Percentiles rank a stretch among this genome's conserved stretches.
Evolutionary conservation across 92 coral and sea anemone genomes (phyloP).

Genomic region (Diadumene lineata): DNA sequence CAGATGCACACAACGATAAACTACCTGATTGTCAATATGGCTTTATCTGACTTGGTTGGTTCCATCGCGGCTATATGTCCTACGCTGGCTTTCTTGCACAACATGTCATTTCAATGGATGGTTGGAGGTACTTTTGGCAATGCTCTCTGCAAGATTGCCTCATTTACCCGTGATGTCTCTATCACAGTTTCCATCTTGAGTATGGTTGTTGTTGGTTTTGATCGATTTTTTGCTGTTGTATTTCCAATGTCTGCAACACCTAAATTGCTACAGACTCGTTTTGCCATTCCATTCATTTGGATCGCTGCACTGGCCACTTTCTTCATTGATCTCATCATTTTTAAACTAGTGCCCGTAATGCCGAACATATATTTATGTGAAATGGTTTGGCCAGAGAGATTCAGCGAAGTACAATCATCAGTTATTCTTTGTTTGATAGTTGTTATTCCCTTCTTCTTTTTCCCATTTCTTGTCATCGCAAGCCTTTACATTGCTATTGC

Average conservation of each 20-base stretch:
- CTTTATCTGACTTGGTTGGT: slow-evolving; percentile 26
- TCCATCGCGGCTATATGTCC: neutral
- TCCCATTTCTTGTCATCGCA: slow-evolving; percentile 6
- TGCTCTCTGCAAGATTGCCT: slow-evolving; percentile 4
- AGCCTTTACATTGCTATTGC: slow-evolving; percentile 10
- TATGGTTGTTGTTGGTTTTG: slow-evolving; percentile 27
- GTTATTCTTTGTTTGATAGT: neutral
- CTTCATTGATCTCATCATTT: neutral
- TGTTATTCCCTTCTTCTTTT: neutral
- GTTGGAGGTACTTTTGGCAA: slow-evolving; percentile 21
- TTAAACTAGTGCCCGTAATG: neutral
- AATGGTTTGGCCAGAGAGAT: neutral
- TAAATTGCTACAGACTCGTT: neutral
- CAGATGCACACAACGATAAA: slow-evolving; percentile 23
- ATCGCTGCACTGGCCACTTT: neutral
- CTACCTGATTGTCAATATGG: slow-evolving; percentile 44
- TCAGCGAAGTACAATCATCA: neutral
- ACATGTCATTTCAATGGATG: neutral
- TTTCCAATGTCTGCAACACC: slow-evolving; percentile 18
- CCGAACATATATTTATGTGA: neutral
- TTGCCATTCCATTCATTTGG: slow-evolving; percentile 19
- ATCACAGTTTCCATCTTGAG: slow-evolving; percentile 18
- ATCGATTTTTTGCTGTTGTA: slow-evolving; percentile 36
- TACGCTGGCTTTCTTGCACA: neutral
- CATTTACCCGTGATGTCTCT: slow-evolving; percentile 24